Percentiles rank a stretch among this genome's conserved stretches.
phyloP scores from a whole-genome alignment of 2,113 vertebrate genomes.

The Ammodytes dubius region DNA sequence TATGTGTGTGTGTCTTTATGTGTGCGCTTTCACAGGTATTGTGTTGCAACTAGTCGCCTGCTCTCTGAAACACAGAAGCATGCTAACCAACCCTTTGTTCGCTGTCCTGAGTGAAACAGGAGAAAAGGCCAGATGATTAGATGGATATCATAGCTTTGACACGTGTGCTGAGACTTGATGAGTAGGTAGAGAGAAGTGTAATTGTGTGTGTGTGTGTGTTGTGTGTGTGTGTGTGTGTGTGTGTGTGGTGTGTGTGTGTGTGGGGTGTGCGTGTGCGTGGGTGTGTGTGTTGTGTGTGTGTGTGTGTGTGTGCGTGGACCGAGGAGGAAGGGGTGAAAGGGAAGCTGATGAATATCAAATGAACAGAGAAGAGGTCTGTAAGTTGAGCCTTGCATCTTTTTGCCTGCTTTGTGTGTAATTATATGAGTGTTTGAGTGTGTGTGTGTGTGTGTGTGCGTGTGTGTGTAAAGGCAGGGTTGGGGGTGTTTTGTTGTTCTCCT shows the following conservation, averaged over 20 bases:
- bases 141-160: slow-evolving; percentile 69
- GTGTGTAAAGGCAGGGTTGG: slow-evolving; percentile 23
- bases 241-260: slow-evolving; percentile 40
- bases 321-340: slow-evolving; percentile 56
- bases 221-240: slow-evolving; percentile 30
- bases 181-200: slow-evolving; percentile 44
- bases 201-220: slow-evolving; percentile 40
- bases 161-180: slow-evolving; percentile 76
- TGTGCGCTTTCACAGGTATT: slow-evolving; percentile 51
- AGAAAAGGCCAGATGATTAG: slow-evolving; percentile 68
- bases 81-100: slow-evolving; percentile 29
- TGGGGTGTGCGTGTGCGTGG: slow-evolving; percentile 28
- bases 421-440: slow-evolving; percentile 1
- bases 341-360: slow-evolving; percentile 77
- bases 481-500: slow-evolving; percentile 71
- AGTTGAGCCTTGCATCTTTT: slow-evolving; percentile 61
- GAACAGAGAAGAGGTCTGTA: slow-evolving; percentile 74
- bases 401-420: slow-evolving; percentile 52
- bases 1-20: not conserved
- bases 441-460: slow-evolving; percentile 16
- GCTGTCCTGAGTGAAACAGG: slow-evolving; percentile 39
- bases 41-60: slow-evolving; percentile 67
- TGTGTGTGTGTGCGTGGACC: slow-evolving; percentile 31
- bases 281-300: slow-evolving; percentile 37
- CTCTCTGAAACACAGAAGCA: slow-evolving; percentile 59